phyloP scores from a whole-genome alignment of 2,113 vertebrate species.

The Camelus dromedarius region DNA sequence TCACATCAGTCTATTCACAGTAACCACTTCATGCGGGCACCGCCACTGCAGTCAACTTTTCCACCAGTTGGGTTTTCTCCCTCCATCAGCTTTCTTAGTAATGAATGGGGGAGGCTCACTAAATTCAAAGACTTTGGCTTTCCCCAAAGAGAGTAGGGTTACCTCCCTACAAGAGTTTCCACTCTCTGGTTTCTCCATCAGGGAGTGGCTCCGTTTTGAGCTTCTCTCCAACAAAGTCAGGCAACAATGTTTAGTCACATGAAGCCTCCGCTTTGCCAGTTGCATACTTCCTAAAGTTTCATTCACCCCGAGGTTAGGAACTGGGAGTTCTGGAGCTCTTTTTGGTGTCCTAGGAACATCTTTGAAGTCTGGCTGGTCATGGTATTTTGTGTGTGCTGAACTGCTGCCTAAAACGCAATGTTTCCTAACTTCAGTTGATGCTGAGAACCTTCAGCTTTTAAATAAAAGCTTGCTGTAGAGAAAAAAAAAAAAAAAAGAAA shows the following conservation, averaged over 20 bases:
- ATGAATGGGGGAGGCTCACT: constrained; percentile 54
- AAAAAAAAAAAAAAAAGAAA: too few relatives aligned
- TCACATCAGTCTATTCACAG: constrained; percentile 57
- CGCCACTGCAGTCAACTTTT: constrained; percentile 3
- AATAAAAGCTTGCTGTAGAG: background rate
- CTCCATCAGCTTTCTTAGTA: constrained; percentile 24
- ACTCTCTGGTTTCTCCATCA: constrained; percentile 61
- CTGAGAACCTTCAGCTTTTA: background rate
- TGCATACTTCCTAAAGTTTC: constrained; percentile 73
- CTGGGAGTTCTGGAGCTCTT: constrained; percentile 65
- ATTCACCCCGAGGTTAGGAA: constrained; percentile 78
- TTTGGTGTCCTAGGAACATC: constrained; percentile 37
- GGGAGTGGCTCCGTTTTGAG: constrained; percentile 75
- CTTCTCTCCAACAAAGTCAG: constrained; percentile 77
- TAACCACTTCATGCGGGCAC: background rate
- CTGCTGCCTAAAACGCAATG: constrained; percentile 65
- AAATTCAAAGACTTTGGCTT: constrained; percentile 70
- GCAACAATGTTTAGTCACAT: constrained; percentile 75
- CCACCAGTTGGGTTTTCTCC: constrained; percentile 58
- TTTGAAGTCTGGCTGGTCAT: constrained; percentile 52
- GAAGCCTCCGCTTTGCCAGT: constrained; percentile 70
- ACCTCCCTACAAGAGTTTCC: constrained; percentile 64
- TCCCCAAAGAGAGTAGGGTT: constrained; percentile 72
- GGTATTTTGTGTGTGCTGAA: constrained; percentile 55
- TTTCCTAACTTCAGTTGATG: constrained; percentile 55